Evolutionary conservation across 2,888 invertebrate species (phyloP).

Genomic region (Nephrocerus scutellatus): DNA sequence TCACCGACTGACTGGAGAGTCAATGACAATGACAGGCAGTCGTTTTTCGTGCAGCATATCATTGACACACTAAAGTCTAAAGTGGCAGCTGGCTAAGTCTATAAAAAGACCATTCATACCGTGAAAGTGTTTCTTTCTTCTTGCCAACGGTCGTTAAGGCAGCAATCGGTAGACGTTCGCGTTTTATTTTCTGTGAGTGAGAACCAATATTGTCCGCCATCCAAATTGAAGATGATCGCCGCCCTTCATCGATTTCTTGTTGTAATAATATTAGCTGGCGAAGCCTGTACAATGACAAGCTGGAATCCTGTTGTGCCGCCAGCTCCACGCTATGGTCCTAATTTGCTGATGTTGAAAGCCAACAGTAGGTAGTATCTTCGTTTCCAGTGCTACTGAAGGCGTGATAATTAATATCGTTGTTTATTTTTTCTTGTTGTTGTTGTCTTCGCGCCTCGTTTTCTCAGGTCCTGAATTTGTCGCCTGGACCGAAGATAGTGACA

Average conservation of each 20-base stretch:
- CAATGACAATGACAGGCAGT: too few relatives aligned
- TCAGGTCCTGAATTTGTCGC: slow-evolving; percentile 42
- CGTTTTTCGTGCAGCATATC: slow-evolving; percentile 20
- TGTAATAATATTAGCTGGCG: slow-evolving; percentile 15
- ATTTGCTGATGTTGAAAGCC: slow-evolving; percentile 37
- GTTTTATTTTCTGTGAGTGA: too few relatives aligned
- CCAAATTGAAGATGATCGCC: slow-evolving; percentile 12
- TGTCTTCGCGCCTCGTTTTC: not conserved
- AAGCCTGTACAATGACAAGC: slow-evolving; percentile 11
- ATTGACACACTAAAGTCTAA: slow-evolving; percentile 23
- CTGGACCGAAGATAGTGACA: slow-evolving; percentile 49
- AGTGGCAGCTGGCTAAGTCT: slow-evolving; percentile 22
- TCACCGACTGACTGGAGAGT: too few relatives aligned
- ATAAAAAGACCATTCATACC: slow-evolving; percentile 27
- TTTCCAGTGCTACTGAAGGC: too few relatives aligned
- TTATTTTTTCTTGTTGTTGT: not conserved
- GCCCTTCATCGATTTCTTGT: slow-evolving; percentile 17
- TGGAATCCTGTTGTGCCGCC: slow-evolving; percentile 34
- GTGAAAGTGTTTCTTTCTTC: slow-evolving; percentile 27
- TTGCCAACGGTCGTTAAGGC: slow-evolving; percentile 17
- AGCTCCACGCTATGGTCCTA: slow-evolving; percentile 34
- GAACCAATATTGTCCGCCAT: too few relatives aligned
- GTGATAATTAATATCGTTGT: too few relatives aligned
- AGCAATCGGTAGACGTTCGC: too few relatives aligned
- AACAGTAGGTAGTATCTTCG: slow-evolving; percentile 39